These are phyloP conservation scores for Characodon lateralis DNA, from an alignment of 2,797 vertebrate genomes.

Conservation along the genomic window DNA sequence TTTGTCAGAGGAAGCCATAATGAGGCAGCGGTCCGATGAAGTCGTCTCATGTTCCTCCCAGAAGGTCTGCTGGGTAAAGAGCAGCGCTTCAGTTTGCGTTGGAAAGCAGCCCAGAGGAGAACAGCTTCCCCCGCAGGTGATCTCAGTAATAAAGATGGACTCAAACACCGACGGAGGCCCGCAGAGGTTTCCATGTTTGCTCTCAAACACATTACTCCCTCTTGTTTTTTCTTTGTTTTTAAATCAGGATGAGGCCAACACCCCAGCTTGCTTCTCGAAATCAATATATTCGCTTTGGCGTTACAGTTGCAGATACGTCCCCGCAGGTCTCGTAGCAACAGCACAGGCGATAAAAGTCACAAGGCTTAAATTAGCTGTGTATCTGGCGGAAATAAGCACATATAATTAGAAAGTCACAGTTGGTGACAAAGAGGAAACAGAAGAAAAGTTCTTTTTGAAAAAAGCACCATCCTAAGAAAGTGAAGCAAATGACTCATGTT, in stretches of 20 bases:
- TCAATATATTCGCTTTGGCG: constrained; percentile 7
- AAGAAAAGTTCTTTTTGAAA: neutral
- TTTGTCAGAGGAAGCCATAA: constrained; percentile 58
- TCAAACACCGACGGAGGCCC: constrained; percentile 35
- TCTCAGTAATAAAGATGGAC: constrained; percentile 67
- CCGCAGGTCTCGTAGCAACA: constrained; percentile 64
- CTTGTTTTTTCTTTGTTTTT: neutral
- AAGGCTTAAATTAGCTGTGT: constrained; percentile 55
- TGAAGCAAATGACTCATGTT: neutral
- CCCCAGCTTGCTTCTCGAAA: constrained; percentile 2
- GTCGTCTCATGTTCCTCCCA: constrained; percentile 53
- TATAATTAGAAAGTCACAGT: constrained; percentile 36
- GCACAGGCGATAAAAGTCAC: constrained; percentile 27
- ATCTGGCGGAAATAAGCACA: constrained; percentile 51
- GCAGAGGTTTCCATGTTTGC: constrained; percentile 48
- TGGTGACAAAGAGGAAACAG: constrained; percentile 8
- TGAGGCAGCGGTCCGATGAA: constrained; percentile 63
- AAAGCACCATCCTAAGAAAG: constrained; percentile 1
- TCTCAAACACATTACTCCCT: constrained; percentile 5
- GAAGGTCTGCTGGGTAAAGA: constrained; percentile 65
- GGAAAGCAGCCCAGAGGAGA: constrained; percentile 56
- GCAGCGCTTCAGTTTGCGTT: constrained; percentile 46
- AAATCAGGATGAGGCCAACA: constrained; percentile 4
- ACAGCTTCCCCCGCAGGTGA: constrained; percentile 45
- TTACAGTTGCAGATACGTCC: constrained; percentile 25